Evolutionary conservation across 2,113 vertebrate genomes (phyloP).

Genomic region (Coregonus clupeaformis): DNA sequence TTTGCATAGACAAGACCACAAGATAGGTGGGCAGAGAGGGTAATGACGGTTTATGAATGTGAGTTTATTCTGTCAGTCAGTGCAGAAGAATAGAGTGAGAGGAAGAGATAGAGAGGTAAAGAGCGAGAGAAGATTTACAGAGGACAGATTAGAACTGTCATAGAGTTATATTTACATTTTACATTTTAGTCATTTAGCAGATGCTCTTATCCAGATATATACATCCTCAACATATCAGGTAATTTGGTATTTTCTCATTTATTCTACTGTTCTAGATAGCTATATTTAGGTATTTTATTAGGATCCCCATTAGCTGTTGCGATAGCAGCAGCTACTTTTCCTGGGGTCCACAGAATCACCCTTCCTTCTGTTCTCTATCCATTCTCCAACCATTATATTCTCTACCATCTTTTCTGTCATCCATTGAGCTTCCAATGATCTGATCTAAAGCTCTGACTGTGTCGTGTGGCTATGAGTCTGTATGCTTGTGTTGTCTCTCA

Average conservation of each 20-base stretch:
- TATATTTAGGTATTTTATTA: not conserved
- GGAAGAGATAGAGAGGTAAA: constrained; percentile 27
- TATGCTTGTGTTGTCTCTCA: constrained; percentile 29
- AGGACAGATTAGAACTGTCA: constrained; percentile 31
- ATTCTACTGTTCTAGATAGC: not conserved
- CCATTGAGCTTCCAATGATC: not conserved
- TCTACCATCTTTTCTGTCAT: not conserved
- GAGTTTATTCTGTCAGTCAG: constrained; percentile 47
- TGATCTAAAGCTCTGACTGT: not conserved
- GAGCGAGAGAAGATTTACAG: constrained; percentile 32
- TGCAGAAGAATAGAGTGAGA: constrained; percentile 18
- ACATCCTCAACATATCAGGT: constrained; percentile 52
- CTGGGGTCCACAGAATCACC: too few species aligned
- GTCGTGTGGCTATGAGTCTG: constrained; percentile 10
- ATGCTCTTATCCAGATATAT: constrained; percentile 29
- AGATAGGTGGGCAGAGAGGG: constrained; percentile 47
- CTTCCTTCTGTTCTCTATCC: too few species aligned
- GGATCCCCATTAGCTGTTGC: too few species aligned
- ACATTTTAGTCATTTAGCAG: too few species aligned
- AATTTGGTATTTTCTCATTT: constrained; percentile 34
- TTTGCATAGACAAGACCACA: constrained; percentile 61
- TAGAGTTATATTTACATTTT: not conserved
- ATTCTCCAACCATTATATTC: not conserved
- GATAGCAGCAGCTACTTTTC: too few species aligned
- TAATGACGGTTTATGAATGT: constrained; percentile 64